Evolutionary conservation across 2,888 invertebrate species (phyloP).

Genomic region (Augiades crinisus): DNA sequence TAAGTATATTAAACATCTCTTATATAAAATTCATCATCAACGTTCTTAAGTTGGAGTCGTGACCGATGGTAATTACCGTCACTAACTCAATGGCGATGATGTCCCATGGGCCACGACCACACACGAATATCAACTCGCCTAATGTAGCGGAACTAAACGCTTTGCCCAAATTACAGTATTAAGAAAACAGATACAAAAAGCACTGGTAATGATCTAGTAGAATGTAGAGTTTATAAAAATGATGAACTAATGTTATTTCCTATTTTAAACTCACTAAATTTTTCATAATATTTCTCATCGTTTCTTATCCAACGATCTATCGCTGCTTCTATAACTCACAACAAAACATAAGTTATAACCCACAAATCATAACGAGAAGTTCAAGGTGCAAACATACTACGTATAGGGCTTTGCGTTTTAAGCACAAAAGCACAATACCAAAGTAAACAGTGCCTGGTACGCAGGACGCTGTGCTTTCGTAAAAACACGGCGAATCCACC

Average conservation of each 20-base stretch:
- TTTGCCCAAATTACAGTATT: slow-evolving; percentile 32
- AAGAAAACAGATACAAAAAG: slow-evolving; percentile 15
- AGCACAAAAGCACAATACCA: slow-evolving; percentile 3
- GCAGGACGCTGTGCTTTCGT: slow-evolving; percentile 19
- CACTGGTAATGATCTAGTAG: neutral
- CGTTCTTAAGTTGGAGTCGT: slow-evolving; percentile 42
- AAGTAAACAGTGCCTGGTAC: slow-evolving; percentile 23
- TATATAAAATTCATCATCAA: neutral
- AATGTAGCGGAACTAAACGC: slow-evolving; percentile 38
- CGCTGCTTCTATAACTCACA: no score
- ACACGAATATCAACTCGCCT: slow-evolving; percentile 34
- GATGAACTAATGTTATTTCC: no score
- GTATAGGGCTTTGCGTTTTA: no score
- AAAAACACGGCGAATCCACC: slow-evolving; percentile 20
- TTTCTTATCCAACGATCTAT: no score
- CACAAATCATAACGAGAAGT: no score
- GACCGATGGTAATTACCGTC: slow-evolving; percentile 52
- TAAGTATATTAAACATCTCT: no score
- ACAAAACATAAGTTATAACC: no score
- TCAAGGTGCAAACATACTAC: no score
- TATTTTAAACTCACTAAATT: no score
- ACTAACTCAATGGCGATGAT: slow-evolving; percentile 48
- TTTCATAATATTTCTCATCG: no score
- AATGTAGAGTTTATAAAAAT: no score
- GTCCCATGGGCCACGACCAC: slow-evolving; percentile 42